Conservation (phyloP, 1,140 invertebrate genomes). For the Reticulitermes speratus region DNA sequence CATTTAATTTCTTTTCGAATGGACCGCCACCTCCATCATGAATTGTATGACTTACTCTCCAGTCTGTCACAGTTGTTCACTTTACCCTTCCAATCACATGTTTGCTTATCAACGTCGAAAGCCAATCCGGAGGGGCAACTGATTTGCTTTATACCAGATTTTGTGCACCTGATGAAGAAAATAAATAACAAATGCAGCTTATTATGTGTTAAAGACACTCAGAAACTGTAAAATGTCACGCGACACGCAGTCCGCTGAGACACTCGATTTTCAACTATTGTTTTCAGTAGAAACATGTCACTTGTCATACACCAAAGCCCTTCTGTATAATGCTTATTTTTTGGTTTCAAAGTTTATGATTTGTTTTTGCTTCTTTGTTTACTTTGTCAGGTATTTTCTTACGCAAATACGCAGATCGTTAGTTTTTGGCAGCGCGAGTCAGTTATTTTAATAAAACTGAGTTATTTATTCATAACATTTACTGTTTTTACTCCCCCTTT, state of each 20-base stretch:
- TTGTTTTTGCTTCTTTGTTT: too few relatives aligned
- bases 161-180: slow-evolving; percentile 72
- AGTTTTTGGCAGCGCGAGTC: too few relatives aligned
- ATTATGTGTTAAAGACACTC: neutral
- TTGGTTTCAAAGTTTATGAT: too few relatives aligned
- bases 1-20: neutral
- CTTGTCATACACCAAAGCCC: too few relatives aligned
- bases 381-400: too few relatives aligned
- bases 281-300: too few relatives aligned
- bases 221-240: slow-evolving; percentile 11
- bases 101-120: slow-evolving; percentile 96
- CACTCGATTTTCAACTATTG: too few relatives aligned
- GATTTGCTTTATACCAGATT: slow-evolving; percentile 90
- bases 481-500: too few relatives aligned
- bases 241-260: neutral
- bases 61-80: slow-evolving; percentile 93
- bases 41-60: slow-evolving; percentile 77
- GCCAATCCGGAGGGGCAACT: slow-evolving; percentile 90
- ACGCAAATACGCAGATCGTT: too few relatives aligned
- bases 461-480: too few relatives aligned
- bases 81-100: slow-evolving; percentile 96
- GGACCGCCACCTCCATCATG: neutral
- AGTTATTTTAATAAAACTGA: too few relatives aligned
- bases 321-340: too few relatives aligned
- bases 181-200: slow-evolving; percentile 21